Conservation (phyloP, 2,113 vertebrate species). For the Hucho hucho region DNA sequence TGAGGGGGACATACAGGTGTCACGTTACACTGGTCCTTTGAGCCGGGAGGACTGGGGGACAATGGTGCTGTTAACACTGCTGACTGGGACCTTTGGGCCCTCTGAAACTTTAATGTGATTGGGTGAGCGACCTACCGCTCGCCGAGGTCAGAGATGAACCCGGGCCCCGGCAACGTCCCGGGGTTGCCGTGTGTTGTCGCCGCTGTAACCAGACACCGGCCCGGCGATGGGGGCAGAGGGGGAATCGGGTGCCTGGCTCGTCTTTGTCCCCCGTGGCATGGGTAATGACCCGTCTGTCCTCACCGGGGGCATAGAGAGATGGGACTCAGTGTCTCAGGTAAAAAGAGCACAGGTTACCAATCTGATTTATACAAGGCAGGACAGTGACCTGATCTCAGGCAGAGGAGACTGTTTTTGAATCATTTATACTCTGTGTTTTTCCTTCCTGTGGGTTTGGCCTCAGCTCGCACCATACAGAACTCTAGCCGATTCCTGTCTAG, state of each 20-base stretch:
- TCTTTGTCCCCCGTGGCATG: conserved; percentile 63
- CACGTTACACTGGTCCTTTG: conserved; percentile 67
- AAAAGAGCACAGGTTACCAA: conserved; percentile 65
- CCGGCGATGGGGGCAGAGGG: conserved; percentile 28
- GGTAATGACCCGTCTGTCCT: conserved; percentile 73
- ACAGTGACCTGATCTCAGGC: conserved; percentile 61
- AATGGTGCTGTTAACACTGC: conserved; percentile 74
- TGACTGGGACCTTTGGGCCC: conserved; percentile 74
- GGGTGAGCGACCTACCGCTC: conserved; percentile 62
- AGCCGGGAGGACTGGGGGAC: conserved; percentile 52
- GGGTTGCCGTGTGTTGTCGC: conserved; percentile 48
- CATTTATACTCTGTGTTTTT: conserved; percentile 55
- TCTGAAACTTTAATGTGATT: conserved; percentile 77
- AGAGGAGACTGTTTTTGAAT: conserved; percentile 57
- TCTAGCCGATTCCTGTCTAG: neutral
- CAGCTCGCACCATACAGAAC: no score
- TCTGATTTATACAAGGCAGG: conserved; percentile 63
- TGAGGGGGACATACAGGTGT: conserved; percentile 41
- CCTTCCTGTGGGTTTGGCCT: conserved; percentile 5
- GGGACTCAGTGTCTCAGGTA: conserved; percentile 58
- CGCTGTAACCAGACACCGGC: conserved; percentile 63
- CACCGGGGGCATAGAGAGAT: conserved; percentile 55
- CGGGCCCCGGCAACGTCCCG: conserved; percentile 42
- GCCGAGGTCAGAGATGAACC: conserved; percentile 76
- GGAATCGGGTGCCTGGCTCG: conserved; percentile 37